phyloP scores from a whole-genome alignment of 1,140 invertebrate species.

The Pseudomyrmex concolor region DNA sequence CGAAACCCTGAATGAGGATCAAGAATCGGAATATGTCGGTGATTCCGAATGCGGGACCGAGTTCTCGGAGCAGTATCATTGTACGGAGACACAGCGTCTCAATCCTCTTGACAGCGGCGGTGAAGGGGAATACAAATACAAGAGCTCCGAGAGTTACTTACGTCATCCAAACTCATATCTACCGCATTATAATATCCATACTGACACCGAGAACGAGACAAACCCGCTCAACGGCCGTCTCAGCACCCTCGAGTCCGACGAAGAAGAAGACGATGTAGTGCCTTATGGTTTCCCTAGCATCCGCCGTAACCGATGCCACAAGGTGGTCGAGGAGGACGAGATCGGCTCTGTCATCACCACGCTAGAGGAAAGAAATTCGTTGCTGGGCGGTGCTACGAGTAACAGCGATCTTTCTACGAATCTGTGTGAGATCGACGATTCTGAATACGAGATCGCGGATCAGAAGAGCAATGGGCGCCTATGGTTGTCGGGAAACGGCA shows the following conservation, averaged over 20 bases:
- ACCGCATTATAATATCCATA: conserved; percentile 90
- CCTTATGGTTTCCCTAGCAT: conserved; percentile 89
- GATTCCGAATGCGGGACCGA: conserved; percentile 89
- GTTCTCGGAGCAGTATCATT: conserved; percentile 86
- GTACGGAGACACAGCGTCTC: conserved; percentile 86
- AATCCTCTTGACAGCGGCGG: conserved; percentile 88
- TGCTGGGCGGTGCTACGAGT: conserved; percentile 89
- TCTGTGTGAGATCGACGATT: conserved; percentile 97
- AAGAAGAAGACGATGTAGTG: conserved; percentile 87
- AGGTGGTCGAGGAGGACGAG: conserved; percentile 84
- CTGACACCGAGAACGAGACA: conserved; percentile 88
- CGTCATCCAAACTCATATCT: conserved; percentile 94
- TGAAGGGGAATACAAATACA: conserved; percentile 86
- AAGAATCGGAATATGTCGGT: conserved; percentile 89
- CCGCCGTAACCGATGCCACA: conserved; percentile 85
- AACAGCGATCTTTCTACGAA: conserved; percentile 94
- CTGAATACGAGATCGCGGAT: conserved; percentile 89
- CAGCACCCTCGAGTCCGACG: conserved; percentile 82
- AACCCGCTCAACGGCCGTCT: conserved; percentile 84
- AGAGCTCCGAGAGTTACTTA: conserved; percentile 89
- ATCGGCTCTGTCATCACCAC: conserved; percentile 86
- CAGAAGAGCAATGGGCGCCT: conserved; percentile 84
- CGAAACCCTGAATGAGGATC: conserved; percentile 89
- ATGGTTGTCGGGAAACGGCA: conserved; percentile 84
- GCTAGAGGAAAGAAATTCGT: conserved; percentile 90